Percentiles rank a stretch among this genome's conserved stretches.
phyloP scores from a whole-genome alignment of 2,888 invertebrate genomes.

The Cataglyphis livida region DNA sequence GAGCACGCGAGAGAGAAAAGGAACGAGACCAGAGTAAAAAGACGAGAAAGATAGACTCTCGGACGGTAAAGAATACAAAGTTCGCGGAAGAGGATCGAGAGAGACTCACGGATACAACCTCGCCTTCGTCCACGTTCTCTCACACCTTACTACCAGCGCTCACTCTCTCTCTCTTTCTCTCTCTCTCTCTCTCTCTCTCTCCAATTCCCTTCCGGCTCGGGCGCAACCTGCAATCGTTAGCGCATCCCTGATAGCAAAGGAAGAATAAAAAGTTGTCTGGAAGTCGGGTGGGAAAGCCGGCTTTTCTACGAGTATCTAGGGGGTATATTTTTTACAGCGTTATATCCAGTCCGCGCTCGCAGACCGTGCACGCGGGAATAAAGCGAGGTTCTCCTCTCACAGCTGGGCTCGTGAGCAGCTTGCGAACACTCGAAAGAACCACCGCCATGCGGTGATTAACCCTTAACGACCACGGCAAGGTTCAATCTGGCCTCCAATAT shows the following conservation, averaged over 20 bases:
- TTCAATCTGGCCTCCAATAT: conserved; percentile 23
- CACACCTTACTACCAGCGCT: conserved; percentile 34
- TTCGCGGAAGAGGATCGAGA: conserved; percentile 70
- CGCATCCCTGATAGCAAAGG: conserved; percentile 75
- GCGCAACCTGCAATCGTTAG: conserved; percentile 75
- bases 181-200: conserved; percentile 5
- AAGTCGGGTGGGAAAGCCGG: conserved; percentile 62
- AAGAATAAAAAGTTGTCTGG: conserved; percentile 79
- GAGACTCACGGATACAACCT: conserved; percentile 38
- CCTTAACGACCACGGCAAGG: conserved; percentile 53
- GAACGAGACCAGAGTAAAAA: conserved; percentile 20
- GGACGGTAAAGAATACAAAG: conserved; percentile 71
- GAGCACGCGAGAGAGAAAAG: conserved; percentile 36
- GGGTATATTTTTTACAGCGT: conserved; percentile 77
- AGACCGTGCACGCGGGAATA: conserved; percentile 65
- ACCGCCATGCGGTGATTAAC: conserved; percentile 70
- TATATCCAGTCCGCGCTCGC: conserved; percentile 75
- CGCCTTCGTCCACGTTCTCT: conserved; percentile 20
- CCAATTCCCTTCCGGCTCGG: conserved; percentile 34
- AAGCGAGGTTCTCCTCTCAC: conserved; percentile 59
- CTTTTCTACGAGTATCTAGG: conserved; percentile 73
- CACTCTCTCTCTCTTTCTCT: conserved; percentile 1
- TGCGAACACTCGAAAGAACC: conserved; percentile 64
- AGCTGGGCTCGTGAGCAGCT: conserved; percentile 61
- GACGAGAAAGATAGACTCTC: conserved; percentile 38